These are phyloP conservation scores for Drosophila cracens DNA, from an alignment of 2,888 invertebrate genomes.

Conservation along the genomic window DNA sequence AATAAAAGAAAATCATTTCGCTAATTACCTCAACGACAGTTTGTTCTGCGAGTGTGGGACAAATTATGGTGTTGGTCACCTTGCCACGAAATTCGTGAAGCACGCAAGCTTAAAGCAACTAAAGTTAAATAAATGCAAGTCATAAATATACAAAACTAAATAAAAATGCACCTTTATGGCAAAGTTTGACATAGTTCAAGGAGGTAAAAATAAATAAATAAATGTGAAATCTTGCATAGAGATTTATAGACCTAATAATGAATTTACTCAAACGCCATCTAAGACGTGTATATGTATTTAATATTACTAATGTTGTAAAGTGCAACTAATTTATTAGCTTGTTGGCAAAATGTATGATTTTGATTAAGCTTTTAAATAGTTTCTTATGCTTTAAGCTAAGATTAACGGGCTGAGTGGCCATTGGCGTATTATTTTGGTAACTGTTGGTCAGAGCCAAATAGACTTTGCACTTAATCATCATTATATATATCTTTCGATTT, in stretches of 20 bases:
- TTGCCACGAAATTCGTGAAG: neutral
- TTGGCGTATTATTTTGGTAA: neutral
- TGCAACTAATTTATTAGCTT: neutral
- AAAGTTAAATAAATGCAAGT: constrained; percentile 24
- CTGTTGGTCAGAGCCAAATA: neutral
- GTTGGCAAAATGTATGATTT: neutral
- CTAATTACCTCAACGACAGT: constrained; percentile 16
- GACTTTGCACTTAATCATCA: constrained; percentile 37
- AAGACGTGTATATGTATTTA: neutral
- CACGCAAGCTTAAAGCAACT: constrained; percentile 12
- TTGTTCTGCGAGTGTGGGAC: neutral
- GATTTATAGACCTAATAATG: neutral
- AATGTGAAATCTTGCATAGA: neutral
- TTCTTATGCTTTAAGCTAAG: neutral
- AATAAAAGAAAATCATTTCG: neutral
- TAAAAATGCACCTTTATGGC: constrained; percentile 1
- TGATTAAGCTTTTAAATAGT: neutral
- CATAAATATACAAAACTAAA: constrained; percentile 5
- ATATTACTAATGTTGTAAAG: neutral
- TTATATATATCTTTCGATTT: constrained; percentile 29
- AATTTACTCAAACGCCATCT: neutral
- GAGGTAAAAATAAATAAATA: constrained; percentile 1
- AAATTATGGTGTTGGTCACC: neutral
- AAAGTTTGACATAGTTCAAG: neutral
- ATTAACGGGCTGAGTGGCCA: neutral